Evolutionary conservation across 2,113 vertebrate genomes (phyloP).

Genomic region (Dunckerocampus dactyliophorus): DNA sequence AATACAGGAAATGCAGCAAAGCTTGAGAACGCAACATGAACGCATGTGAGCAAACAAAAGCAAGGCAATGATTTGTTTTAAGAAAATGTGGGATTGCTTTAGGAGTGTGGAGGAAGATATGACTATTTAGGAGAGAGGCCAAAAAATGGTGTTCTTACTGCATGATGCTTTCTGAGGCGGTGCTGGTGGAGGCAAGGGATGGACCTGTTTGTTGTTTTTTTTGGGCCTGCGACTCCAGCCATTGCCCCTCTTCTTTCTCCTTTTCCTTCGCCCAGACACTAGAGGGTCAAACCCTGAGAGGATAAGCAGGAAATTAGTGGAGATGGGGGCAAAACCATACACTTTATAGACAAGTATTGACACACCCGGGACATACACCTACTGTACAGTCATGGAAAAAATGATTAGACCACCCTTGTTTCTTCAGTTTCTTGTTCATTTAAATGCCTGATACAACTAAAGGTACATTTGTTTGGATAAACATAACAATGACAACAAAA

Average conservation of each 20-base stretch:
- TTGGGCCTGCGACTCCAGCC: slow-evolving; percentile 59
- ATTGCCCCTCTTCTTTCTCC: slow-evolving; percentile 65
- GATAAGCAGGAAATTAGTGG: slow-evolving; percentile 11
- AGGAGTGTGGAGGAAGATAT: background rate
- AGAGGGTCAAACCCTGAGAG: slow-evolving; percentile 69
- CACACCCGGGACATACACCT: no score
- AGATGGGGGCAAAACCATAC: background rate
- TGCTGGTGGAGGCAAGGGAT: slow-evolving; percentile 27
- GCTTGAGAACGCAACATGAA: background rate
- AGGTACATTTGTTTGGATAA: no score
- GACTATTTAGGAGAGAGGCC: slow-evolving; percentile 7
- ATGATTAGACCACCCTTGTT: no score
- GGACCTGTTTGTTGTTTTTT: slow-evolving; percentile 33
- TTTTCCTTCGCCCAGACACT: slow-evolving; percentile 57
- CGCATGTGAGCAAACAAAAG: background rate
- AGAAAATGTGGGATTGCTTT: slow-evolving; percentile 6
- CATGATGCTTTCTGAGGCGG: slow-evolving; percentile 77
- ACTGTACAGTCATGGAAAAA: no score
- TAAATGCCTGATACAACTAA: no score
- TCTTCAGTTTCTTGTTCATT: no score
- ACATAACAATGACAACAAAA: no score
- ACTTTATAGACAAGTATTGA: background rate
- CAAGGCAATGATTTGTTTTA: background rate
- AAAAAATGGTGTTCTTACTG: slow-evolving; percentile 71
- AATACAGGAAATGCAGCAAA: background rate